Conservation (phyloP, 1,140 invertebrate genomes). For the Zaprionus camerounensis region DNA sequence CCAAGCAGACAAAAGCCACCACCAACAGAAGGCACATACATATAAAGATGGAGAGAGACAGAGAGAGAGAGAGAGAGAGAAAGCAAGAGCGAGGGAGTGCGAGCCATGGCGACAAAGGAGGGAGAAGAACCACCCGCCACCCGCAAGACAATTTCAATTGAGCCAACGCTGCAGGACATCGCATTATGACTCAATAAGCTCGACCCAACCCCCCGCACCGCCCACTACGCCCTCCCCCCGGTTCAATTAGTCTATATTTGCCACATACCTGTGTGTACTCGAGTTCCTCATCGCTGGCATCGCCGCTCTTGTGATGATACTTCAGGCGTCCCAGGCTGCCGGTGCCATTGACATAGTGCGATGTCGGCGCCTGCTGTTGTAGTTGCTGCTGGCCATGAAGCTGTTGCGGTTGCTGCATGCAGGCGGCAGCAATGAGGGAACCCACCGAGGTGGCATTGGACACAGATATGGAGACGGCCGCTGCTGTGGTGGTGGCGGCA, state of each 20-base stretch:
- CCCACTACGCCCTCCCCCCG: not conserved
- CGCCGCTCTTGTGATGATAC: slow-evolving; percentile 76
- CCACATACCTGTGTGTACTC: slow-evolving; percentile 79
- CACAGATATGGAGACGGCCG: slow-evolving; percentile 66
- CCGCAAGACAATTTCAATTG: slow-evolving; percentile 77
- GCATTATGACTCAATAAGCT: slow-evolving; percentile 72
- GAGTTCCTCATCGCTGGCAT: slow-evolving; percentile 81
- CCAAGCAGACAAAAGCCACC: slow-evolving; percentile 41
- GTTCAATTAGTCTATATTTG: slow-evolving; percentile 16
- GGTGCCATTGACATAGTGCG: slow-evolving; percentile 78
- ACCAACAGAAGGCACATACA: slow-evolving; percentile 29
- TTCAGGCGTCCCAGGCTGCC: slow-evolving; percentile 79
- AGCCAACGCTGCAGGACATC: slow-evolving; percentile 73
- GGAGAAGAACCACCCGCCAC: slow-evolving; percentile 14
- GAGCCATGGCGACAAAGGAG: not conserved
- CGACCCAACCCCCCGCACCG: not conserved
- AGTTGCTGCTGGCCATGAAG: slow-evolving; percentile 38
- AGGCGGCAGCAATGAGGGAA: slow-evolving; percentile 67
- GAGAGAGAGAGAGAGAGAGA: slow-evolving; percentile 12
- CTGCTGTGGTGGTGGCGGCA: slow-evolving; percentile 63
- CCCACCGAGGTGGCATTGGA: slow-evolving; percentile 74
- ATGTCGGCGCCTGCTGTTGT: slow-evolving; percentile 35
- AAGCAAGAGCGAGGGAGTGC: slow-evolving; percentile 3
- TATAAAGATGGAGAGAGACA: not conserved
- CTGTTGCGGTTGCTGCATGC: slow-evolving; percentile 50